Base-by-base conservation (phyloP, 2,888 invertebrate species). In the Schrankia costaestrigalis region DNA sequence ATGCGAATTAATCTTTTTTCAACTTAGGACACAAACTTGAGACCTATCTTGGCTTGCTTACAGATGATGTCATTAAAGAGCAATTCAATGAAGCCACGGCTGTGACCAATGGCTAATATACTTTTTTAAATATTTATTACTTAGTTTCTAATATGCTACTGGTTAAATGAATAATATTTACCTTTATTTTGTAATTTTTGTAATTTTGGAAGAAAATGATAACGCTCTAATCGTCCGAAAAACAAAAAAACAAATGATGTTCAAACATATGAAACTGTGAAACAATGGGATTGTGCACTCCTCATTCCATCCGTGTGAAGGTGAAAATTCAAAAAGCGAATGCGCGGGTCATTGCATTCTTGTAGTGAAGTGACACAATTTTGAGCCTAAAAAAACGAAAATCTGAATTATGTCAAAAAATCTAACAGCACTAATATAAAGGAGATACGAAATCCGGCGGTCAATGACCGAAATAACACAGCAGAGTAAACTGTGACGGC, bases 381-480 rank as follows among this genome's bases (percentile, higher is more conserved):
- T 72, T 64, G 58, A 67, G 61, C 79, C 25, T 77, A 77, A 79
- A 80, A 78, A 71, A 78, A 69, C 66, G 69, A 77, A 81, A 86
- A 82, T 70, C 73, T 67, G 57, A 66, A 75, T 71, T 71, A 73
- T 62, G 63, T 62, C 60, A 76, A 71, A 76, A 71, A 72, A 58
- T 57, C 57, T 71, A 71, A 70, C 66, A 69, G 60, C 71, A 77
- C 73, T 74, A 76, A 76, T 69, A 63, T 68, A 80, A 55, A 79
- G 71, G 78, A 78, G 79, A 80, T 84, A 80, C 78, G 74, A 86
- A 84, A 78, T 78, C 79, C 76, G 69, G 77, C 87, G 88, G 88
- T 88, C 89, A 89, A 80, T 88, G 89, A 88, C 88, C 89, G 89
- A 84, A 88, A 81, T 84, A 81, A 84, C 81, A 85, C 84, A 78